Base-by-base conservation (phyloP, 1,140 invertebrate species). In the Notospermus geniculatus region DNA sequence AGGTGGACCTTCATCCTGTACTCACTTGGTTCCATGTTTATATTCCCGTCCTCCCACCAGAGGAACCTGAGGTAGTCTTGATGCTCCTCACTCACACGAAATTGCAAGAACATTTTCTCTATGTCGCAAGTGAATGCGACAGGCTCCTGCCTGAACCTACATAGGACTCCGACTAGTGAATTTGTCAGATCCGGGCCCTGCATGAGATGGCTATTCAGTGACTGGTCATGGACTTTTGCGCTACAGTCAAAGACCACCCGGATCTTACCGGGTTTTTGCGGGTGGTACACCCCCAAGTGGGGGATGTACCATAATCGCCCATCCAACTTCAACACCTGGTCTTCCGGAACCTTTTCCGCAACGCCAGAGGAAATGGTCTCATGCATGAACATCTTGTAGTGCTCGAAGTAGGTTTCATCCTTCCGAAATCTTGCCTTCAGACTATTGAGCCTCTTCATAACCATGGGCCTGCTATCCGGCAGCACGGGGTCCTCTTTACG, bases 211-310 rank as follows among this genome's bases (percentile, higher is more conserved):
- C 45, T 54, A 28, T 62, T 62, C n/a, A 62, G 53, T 7, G 28
- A 61, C 2, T 11, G 19, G 13, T 32, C 55, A 25, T 45, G 5
- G 27, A 29, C 43, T 39, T 28, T 58, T 9, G 60, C 60, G 22
- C 54, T 41, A 29, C 54, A 58, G 45, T 62, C 54, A 45, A 62
- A 62, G 13, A 62, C 60, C 17, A 62, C 60, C 22, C 60, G 29
- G 25, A 62, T 25, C 25, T 58, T 58, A 22, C 29, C 28, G 19
- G 39, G 54, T 50, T 62, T 62, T 45, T 59, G 5, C 2, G 54
- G 54, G 43, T 62, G 54, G 45, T 58, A 58, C 11, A 62, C 60
- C 2, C 54, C 55, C 22, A 30, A 32, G 28, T 62, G 60, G 32
- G 27, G 54, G 54, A 23, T 28, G 39, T 19, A 29, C 30, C 23